Base-by-base conservation (phyloP, 1,140 invertebrate species). In the Drosophila tristis region DNA sequence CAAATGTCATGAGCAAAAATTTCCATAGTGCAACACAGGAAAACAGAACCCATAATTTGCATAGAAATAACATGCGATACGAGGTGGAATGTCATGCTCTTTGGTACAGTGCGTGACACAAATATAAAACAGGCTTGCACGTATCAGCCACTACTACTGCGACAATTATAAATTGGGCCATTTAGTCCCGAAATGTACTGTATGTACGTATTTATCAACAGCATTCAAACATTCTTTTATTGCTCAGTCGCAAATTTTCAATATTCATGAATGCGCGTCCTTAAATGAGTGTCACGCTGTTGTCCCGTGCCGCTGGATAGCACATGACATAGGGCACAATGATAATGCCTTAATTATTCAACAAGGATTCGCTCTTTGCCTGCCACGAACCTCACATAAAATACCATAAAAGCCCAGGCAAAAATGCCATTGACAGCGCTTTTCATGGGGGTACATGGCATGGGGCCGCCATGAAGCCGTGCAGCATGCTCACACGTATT, bases 271-370 rank as follows among this genome's bases (percentile, higher is more conserved):
- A 13, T 23, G 31, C 13, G 11, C 29, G 15, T 74, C 51, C 35
- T 71, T 58, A 50, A 71, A 70, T 58, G 67, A 68, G 26, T 68
- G 66, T 49, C 50, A 42, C 5, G 4, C 39, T 25, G 44, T 57
- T 39, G 35, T 39, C 11, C 35, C 35, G 4, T 11, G 35, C 44
- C n/a, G 64, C 5, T 26, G 67, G 45, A 49, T 26, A 35, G 45
- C 13, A 16, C 3, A 23, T 47, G 42, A 42, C 67, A 68, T 25
- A 45, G 35, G 53, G 25, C 50, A 13, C 45, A 76, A 76, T 73
- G 74, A 73, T 81, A 81, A 74, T 78, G 61, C 63, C 72, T 82
- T 82, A 79, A 79, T 71, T 84, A 79, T 75, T 64, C 64, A 68
- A 59, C 60, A 75, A 84, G 64, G 50, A 70, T 70, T 71, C 59